Evolutionary conservation across 2,113 vertebrate species (phyloP).

Genomic region (Percopsis transmontana): DNA sequence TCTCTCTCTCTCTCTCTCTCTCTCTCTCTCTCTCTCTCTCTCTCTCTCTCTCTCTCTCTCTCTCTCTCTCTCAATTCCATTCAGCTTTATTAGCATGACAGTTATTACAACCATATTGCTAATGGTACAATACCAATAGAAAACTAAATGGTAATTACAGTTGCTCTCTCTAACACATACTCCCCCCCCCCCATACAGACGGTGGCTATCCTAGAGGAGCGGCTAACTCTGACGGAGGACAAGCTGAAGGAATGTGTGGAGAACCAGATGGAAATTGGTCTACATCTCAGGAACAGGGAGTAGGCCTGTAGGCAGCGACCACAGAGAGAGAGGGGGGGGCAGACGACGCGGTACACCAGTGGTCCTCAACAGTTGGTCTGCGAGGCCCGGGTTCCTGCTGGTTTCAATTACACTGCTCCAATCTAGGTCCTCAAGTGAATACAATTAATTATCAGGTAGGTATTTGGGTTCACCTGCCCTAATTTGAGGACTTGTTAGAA

Average conservation of each 20-base stretch:
- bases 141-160: too few relatives aligned
- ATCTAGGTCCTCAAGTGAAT: not conserved
- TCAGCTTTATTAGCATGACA: too few relatives aligned
- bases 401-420: not conserved
- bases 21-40: slow-evolving; percentile 33
- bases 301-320: slow-evolving; percentile 39
- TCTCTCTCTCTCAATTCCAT: too few relatives aligned
- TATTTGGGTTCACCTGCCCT: too few relatives aligned
- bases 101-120: too few relatives aligned
- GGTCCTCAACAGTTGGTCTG: too few relatives aligned
- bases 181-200: slow-evolving; percentile 57
- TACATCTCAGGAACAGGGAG: slow-evolving; percentile 66
- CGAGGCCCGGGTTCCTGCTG: too few relatives aligned
- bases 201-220: slow-evolving; percentile 84
- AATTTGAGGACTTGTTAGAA: not conserved
- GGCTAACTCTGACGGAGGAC: slow-evolving; percentile 92
- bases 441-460: too few relatives aligned
- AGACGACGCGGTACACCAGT: too few relatives aligned
- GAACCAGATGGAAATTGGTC: slow-evolving; percentile 85
- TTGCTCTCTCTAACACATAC: too few relatives aligned
- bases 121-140: too few relatives aligned
- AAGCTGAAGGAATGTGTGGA: slow-evolving; percentile 94
- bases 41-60: slow-evolving; percentile 18
- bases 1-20: not conserved
- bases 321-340: not conserved